Evolutionary conservation across 2,797 vertebrate genomes (phyloP).

Genomic region (Ibycter americanus): DNA sequence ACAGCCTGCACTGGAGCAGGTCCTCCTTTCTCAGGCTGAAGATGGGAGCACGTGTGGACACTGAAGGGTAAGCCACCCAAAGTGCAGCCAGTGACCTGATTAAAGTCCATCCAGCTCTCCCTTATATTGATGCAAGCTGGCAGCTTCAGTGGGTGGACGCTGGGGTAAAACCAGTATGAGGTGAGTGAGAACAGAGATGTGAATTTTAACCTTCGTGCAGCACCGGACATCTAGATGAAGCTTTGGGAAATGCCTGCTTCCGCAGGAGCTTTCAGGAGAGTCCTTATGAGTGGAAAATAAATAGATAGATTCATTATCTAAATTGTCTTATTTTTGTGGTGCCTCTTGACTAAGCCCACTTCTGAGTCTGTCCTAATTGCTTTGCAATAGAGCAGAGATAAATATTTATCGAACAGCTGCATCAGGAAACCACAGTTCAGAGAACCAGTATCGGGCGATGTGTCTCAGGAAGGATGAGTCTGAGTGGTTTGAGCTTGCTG

Average conservation of each 20-base stretch:
- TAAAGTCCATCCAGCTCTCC: not conserved
- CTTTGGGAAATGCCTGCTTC: slow-evolving; percentile 27
- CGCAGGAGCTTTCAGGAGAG: slow-evolving; percentile 11
- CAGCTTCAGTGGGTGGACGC: not conserved
- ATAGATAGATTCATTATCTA: slow-evolving; percentile 35
- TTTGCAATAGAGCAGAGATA: slow-evolving; percentile 58
- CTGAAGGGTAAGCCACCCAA: not conserved
- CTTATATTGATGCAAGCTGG: not conserved
- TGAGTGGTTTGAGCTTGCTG: slow-evolving; percentile 40
- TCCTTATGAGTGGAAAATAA: slow-evolving; percentile 21
- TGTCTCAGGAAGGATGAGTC: slow-evolving; percentile 50
- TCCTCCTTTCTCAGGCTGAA: not conserved
- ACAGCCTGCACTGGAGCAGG: not conserved
- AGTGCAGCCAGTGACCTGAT: not conserved
- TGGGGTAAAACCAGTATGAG: not conserved
- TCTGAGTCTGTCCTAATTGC: slow-evolving; percentile 52
- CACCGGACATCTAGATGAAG: fast-evolving
- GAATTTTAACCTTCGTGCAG: not conserved
- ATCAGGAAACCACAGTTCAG: slow-evolving; percentile 63
- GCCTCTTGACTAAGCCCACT: slow-evolving; percentile 61
- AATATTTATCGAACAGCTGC: slow-evolving; percentile 65
- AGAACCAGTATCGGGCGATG: not conserved
- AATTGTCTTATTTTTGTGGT: slow-evolving; percentile 46
- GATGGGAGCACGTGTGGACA: fast-evolving
- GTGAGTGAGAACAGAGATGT: not conserved